Conservation (phyloP, 2,113 vertebrate species). For the Boleophthalmus pectinirostris region DNA sequence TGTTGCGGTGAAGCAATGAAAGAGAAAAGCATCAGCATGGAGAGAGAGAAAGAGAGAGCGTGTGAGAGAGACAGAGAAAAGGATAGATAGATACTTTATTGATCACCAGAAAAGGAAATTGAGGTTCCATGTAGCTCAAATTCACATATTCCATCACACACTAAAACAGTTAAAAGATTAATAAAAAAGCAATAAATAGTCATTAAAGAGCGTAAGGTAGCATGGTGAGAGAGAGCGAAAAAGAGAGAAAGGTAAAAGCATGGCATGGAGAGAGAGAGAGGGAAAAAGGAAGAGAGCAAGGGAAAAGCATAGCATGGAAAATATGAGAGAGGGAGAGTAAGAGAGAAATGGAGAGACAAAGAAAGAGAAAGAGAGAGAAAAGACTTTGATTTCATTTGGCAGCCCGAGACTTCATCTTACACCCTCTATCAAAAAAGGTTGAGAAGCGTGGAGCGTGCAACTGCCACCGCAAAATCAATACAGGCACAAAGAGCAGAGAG, state of each 20-base stretch:
- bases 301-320: constrained; percentile 16
- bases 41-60: constrained; percentile 19
- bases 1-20: constrained; percentile 53
- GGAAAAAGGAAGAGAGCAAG: neutral
- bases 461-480: constrained; percentile 71
- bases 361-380: constrained; percentile 23
- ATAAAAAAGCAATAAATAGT: no score
- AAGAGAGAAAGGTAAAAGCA: no score
- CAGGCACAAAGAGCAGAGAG: constrained; percentile 49
- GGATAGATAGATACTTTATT: neutral
- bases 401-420: constrained; percentile 65
- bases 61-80: constrained; percentile 10
- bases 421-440: constrained; percentile 66
- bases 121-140: no score
- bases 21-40: constrained; percentile 17
- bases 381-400: constrained; percentile 73
- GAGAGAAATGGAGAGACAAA: no score
- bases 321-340: constrained; percentile 5
- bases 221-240: no score
- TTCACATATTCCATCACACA: no score
- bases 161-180: no score
- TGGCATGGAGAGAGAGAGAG: no score
- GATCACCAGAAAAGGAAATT: no score
- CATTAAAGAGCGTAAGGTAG: no score
- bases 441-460: constrained; percentile 54